Percentiles rank a stretch among this genome's conserved stretches.
Conservation (phyloP, 2,113 vertebrate species). For the Cavia porcellus region DNA sequence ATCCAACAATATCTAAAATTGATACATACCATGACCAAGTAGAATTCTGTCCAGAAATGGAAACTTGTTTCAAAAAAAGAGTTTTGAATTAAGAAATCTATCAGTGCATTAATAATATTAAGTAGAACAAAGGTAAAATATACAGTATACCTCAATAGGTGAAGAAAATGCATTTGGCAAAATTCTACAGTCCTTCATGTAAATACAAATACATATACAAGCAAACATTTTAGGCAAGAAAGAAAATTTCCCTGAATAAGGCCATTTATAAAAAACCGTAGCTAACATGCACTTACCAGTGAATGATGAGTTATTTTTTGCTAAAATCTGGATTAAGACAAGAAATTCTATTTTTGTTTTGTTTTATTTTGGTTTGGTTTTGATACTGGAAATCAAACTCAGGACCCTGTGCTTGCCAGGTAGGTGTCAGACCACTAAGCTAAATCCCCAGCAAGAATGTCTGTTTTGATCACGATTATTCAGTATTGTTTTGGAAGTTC, state of each 20-base stretch:
- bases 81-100: not conserved
- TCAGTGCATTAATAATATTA: not conserved
- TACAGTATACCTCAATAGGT: not conserved
- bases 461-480: not conserved
- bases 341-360: not conserved
- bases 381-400: too few species aligned
- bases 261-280: not conserved
- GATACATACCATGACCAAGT: not conserved
- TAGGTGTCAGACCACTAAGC: too few species aligned
- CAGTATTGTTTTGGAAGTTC: not conserved
- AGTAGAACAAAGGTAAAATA: not conserved
- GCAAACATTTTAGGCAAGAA: not conserved
- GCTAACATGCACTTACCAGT: not conserved
- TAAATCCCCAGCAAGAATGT: not conserved
- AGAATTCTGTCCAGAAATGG: not conserved
- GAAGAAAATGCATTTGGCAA: not conserved
- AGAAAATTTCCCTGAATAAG: not conserved
- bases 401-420: too few species aligned
- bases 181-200: not conserved
- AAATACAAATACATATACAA: not conserved
- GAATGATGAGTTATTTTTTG: not conserved
- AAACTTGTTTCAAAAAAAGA: not conserved
- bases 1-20: not conserved
- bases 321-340: not conserved
- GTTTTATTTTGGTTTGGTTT: too few species aligned